Base-by-base conservation (phyloP, 2,888 invertebrate genomes). In the Lasioglossum figueresi region DNA sequence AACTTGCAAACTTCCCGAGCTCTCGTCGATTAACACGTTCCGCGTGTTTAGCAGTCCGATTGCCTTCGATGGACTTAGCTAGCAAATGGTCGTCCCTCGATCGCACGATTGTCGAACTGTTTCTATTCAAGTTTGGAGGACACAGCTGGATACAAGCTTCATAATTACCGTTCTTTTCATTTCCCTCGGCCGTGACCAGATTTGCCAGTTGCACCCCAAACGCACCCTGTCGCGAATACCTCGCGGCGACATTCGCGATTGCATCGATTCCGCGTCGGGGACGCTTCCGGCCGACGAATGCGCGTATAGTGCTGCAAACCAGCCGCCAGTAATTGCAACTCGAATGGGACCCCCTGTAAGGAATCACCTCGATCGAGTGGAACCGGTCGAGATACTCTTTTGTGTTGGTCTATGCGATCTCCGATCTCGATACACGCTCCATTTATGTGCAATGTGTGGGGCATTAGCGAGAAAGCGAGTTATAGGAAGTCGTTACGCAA, bases 11-110 rank as follows among this genome's bases (percentile, higher is more conserved):
- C 77, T 90, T 89, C 56, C 75, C 43, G 34, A 75, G 76, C 81
- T 91, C 88, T 85, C 80, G 85, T 75, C 88, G 86, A 87, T 90
- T 91, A 88, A 88, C 88, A 84, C 83, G 83, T 85, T 83, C 85
- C 83, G 77, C 70, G 79, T 83, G 77, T 86, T 89, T 85, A 84
- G 77, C 82, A 84, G 88, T 78, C 76, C 34, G 83, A 66, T 81
- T 74, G 80, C 70, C 84, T 85, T 87, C 83, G 88, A 89, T 88
- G 79, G 78, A 84, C 80, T 88, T 76, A 80, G 78, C 45, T 56
- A 78, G 82, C 81, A 78, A 82, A 80, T 73, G 79, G 84, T 63
- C 82, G 68, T 68, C 52, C 82, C 82, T 80, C 83, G 85, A 76
- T 81, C 77, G 77, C 63, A 48, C 16, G 31, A 66, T 43, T 12